Evolutionary conservation across 1,140 invertebrate genomes (phyloP).

Genomic region (Cyclina sinensis): DNA sequence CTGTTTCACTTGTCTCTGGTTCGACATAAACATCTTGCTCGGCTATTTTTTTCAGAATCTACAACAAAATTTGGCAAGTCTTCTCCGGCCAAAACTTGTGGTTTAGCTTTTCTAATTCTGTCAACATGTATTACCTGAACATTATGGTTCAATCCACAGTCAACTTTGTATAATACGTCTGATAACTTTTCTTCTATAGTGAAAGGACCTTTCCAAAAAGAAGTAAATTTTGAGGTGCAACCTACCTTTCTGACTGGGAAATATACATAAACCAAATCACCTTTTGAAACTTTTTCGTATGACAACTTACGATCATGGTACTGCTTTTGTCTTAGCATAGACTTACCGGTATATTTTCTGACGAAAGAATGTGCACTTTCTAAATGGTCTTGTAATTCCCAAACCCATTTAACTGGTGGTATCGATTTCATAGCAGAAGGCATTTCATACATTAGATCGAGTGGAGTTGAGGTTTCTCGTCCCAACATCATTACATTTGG

Average conservation of each 20-base stretch:
- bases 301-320: slow-evolving; percentile 36
- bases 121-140: slow-evolving; percentile 21
- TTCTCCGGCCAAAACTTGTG: background rate
- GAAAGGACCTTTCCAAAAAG: slow-evolving; percentile 45
- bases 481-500: slow-evolving; percentile 73
- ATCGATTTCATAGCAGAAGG: slow-evolving; percentile 5
- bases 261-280: slow-evolving; percentile 50
- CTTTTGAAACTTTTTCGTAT: slow-evolving; percentile 16
- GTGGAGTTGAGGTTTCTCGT: slow-evolving; percentile 49
- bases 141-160: background rate
- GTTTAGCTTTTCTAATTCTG: slow-evolving; percentile 10
- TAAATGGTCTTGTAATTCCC: slow-evolving; percentile 51
- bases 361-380: slow-evolving; percentile 45
- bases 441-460: slow-evolving; percentile 59
- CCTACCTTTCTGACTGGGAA: background rate
- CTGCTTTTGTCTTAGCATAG: slow-evolving; percentile 56
- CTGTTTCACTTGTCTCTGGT: background rate
- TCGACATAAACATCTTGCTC: background rate
- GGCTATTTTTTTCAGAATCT: no score
- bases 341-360: background rate
- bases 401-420: slow-evolving; percentile 7
- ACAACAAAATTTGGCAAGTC: no score
- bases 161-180: slow-evolving; percentile 37
- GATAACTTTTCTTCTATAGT: background rate
- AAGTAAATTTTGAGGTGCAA: slow-evolving; percentile 44